Conservation (phyloP, 2,888 invertebrate species). For the Andrena flavipes region DNA sequence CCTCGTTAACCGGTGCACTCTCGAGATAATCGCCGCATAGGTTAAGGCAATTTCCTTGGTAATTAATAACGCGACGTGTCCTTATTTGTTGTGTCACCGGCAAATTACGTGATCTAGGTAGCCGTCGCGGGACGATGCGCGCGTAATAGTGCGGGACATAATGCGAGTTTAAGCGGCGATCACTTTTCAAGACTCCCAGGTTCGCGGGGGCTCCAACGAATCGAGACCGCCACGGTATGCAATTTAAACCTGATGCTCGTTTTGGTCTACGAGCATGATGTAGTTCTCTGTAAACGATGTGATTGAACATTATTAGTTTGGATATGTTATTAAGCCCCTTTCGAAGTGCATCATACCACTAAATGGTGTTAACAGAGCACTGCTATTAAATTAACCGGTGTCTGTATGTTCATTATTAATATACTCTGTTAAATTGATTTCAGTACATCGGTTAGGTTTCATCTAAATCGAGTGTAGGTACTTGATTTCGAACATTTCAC, state of each 20-base stretch:
- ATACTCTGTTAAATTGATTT: too few species aligned
- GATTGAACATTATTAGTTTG: neutral
- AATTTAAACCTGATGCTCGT: slow-evolving; percentile 18
- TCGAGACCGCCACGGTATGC: slow-evolving; percentile 19
- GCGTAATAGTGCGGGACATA: slow-evolving; percentile 10
- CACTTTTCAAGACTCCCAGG: slow-evolving; percentile 19
- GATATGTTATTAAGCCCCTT: neutral
- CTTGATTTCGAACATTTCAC: too few species aligned
- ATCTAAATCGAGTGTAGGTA: too few species aligned
- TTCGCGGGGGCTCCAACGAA: slow-evolving; percentile 34
- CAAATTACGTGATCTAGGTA: slow-evolving; percentile 51
- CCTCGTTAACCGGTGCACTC: slow-evolving; percentile 37
- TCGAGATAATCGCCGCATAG: slow-evolving; percentile 41
- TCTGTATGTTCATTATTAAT: too few species aligned
- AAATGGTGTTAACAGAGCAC: neutral
- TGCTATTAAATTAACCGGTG: neutral
- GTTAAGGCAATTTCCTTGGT: slow-evolving; percentile 50
- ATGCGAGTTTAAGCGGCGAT: neutral
- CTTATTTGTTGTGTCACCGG: slow-evolving; percentile 50
- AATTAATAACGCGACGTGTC: slow-evolving; percentile 46
- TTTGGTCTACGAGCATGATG: neutral
- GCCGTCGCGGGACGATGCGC: slow-evolving; percentile 4
- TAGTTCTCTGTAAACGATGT: neutral
- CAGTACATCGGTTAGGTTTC: too few species aligned
- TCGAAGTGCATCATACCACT: neutral